These are phyloP conservation scores for Sinocyclocheilus anshuiensis DNA, from an alignment of 2,113 vertebrate genomes.

Conservation along the genomic window DNA sequence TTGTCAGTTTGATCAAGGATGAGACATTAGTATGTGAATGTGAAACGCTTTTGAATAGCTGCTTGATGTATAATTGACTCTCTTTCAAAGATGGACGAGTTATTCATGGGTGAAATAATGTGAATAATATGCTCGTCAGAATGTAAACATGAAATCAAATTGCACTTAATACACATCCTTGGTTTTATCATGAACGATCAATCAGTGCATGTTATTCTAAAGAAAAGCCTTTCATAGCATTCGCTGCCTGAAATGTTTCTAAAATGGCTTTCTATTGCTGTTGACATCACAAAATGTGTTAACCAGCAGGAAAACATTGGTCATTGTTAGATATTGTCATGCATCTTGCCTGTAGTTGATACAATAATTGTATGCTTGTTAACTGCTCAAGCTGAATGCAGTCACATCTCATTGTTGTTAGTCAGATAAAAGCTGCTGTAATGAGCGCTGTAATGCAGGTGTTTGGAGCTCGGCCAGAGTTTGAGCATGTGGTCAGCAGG, in stretches of 20 bases:
- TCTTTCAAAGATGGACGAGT: neutral
- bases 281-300: neutral
- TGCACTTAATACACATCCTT: too few relatives aligned
- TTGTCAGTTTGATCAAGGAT: neutral
- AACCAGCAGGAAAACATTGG: neutral
- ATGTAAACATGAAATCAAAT: neutral
- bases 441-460: neutral
- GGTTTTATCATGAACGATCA: too few relatives aligned
- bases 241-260: neutral
- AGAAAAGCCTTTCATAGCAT: neutral
- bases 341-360: neutral
- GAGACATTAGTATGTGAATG: neutral
- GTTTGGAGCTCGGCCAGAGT: neutral
- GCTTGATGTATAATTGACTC: neutral
- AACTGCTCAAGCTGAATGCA: neutral
- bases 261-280: neutral
- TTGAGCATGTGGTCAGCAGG: constrained; percentile 59
- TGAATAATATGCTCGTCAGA: neutral
- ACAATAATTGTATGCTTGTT: too few relatives aligned
- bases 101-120: neutral
- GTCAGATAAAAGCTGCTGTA: too few relatives aligned
- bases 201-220: neutral
- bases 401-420: neutral
- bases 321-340: neutral
- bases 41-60: neutral